A percentile compares a stretch with the other conserved stretches of the same genome.
phyloP scores from a whole-genome alignment of 2,113 vertebrate species.

The Mohoua ochrocephala region DNA sequence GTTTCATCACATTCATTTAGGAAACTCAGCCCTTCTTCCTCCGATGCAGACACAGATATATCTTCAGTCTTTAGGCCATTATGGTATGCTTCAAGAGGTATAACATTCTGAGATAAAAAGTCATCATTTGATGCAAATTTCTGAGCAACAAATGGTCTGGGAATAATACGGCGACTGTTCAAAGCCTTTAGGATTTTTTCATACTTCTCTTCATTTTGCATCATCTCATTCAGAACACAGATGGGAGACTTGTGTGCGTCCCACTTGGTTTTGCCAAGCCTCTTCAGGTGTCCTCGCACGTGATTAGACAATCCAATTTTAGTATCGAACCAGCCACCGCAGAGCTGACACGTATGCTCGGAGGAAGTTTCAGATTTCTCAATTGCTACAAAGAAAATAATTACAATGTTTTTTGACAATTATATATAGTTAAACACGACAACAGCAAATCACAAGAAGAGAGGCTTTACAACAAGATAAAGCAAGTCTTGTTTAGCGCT shows the following conservation, averaged over 20 bases:
- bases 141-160: slow-evolving; percentile 80
- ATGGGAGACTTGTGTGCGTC: slow-evolving; percentile 87
- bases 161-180: slow-evolving; percentile 82
- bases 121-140: slow-evolving; percentile 80
- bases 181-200: slow-evolving; percentile 86
- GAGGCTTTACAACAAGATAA: background rate
- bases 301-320: slow-evolving; percentile 95
- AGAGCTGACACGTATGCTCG: slow-evolving; percentile 87
- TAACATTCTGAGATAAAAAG: slow-evolving; percentile 78
- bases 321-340: slow-evolving; percentile 90
- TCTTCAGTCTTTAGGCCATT: slow-evolving; percentile 84
- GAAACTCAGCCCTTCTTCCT: slow-evolving; percentile 76
- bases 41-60: slow-evolving; percentile 72
- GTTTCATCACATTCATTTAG: slow-evolving; percentile 76
- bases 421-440: background rate
- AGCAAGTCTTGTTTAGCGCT: background rate
- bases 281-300: slow-evolving; percentile 90
- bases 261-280: slow-evolving; percentile 84
- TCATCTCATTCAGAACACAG: slow-evolving; percentile 87
- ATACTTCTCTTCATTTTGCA: slow-evolving; percentile 86
- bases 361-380: slow-evolving; percentile 85
- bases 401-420: background rate
- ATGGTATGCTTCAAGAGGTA: slow-evolving; percentile 84
- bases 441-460: background rate
- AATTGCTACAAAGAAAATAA: slow-evolving; percentile 74